Percentiles rank a stretch among this genome's conserved stretches.
phyloP scores from a whole-genome alignment of 2,888 invertebrate species.

The Clanis bilineata region DNA sequence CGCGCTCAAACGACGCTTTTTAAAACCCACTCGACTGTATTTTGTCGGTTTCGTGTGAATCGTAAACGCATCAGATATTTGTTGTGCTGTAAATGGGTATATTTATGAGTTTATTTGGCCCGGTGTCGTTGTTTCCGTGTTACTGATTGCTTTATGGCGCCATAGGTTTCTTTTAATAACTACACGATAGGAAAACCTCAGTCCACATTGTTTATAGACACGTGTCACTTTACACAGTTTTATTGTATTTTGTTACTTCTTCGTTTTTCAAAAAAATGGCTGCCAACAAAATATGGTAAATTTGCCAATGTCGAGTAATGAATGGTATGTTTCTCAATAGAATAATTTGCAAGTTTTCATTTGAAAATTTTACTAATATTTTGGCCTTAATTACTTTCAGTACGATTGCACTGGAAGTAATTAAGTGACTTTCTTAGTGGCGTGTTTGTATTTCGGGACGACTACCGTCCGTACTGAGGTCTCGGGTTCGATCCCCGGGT shows the following conservation, averaged over 20 bases:
- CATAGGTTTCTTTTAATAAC: not conserved
- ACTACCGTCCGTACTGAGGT: no score
- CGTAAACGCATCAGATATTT: slow-evolving; percentile 17
- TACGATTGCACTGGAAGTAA: no score
- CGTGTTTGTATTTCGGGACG: no score
- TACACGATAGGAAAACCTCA: not conserved
- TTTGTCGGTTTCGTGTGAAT: slow-evolving; percentile 49
- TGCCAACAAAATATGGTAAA: no score
- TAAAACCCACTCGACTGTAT: slow-evolving; percentile 57
- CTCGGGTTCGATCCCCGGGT: no score
- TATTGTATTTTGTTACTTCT: not conserved
- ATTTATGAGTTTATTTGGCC: slow-evolving; percentile 20
- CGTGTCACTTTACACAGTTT: not conserved
- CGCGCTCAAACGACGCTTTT: slow-evolving; percentile 43
- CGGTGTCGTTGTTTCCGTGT: slow-evolving; percentile 7
- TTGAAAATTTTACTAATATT: no score
- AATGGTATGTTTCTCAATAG: no score
- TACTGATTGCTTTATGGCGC: not conserved
- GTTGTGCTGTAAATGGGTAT: slow-evolving; percentile 18
- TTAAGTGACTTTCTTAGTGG: no score
- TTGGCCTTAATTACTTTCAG: no score
- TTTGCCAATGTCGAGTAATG: no score
- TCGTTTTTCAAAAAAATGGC: no score
- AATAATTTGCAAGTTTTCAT: no score
- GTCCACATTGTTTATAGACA: not conserved